Percentiles rank a stretch among this genome's conserved stretches.
phyloP scores from a whole-genome alignment of 1,140 invertebrate genomes.

The Parapsyche elsis region DNA sequence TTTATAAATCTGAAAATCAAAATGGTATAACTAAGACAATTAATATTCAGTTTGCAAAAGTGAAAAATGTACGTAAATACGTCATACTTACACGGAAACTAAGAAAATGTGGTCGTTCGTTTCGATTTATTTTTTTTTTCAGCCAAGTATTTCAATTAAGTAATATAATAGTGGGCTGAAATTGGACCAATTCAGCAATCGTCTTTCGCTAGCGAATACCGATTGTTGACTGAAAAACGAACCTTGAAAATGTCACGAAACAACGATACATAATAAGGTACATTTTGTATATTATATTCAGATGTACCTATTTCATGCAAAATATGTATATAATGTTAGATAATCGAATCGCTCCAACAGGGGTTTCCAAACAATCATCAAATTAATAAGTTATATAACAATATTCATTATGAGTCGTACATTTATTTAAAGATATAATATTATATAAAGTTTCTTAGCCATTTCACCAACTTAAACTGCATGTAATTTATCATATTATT shows the following conservation, averaged over 20 bases:
- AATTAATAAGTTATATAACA: background rate
- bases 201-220: slow-evolving; percentile 10
- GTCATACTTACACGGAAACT: too few relatives aligned
- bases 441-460: too few relatives aligned
- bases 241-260: slow-evolving; percentile 31
- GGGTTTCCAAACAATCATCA: background rate
- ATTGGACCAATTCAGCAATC: background rate
- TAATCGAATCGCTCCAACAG: background rate
- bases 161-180: background rate
- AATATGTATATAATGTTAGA: background rate
- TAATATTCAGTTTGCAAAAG: too few relatives aligned
- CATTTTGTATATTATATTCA: background rate
- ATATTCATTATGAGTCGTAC: too few relatives aligned
- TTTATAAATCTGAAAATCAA: background rate
- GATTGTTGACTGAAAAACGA: slow-evolving; percentile 17
- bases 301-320: background rate
- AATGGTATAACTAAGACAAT: background rate
- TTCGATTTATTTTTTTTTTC: background rate
- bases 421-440: too few relatives aligned
- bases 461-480: too few relatives aligned
- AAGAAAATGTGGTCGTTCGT: too few relatives aligned
- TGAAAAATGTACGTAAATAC: too few relatives aligned
- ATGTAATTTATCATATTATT: background rate
- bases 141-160: background rate
- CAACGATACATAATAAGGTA: background rate